These are phyloP conservation scores for Phthorimaea operculella DNA, from an alignment of 1,140 invertebrate species.

Conservation along the genomic window DNA sequence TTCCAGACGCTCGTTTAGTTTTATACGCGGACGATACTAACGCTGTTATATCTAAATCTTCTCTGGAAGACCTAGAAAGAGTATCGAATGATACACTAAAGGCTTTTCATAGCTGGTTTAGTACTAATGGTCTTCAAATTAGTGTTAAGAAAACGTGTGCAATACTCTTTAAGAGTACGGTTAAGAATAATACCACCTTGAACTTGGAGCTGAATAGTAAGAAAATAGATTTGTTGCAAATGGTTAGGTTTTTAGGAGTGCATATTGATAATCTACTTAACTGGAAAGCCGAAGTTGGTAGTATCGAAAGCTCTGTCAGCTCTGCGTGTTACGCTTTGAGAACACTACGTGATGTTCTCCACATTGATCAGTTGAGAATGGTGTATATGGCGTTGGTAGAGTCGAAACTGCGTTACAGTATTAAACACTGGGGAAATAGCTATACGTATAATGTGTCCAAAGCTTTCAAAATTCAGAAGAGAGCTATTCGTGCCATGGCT, in stretches of 20 bases:
- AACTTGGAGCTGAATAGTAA: neutral
- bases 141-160: neutral
- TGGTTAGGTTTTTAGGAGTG: neutral
- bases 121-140: neutral
- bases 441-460: neutral
- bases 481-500: neutral
- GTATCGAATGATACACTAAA: neutral
- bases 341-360: neutral
- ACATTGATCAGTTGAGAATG: neutral
- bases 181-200: neutral
- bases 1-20: neutral
- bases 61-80: neutral
- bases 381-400: neutral
- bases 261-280: neutral
- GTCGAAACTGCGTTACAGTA: neutral
- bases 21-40: neutral
- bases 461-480: neutral
- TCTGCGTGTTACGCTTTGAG: conserved; percentile 6
- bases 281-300: neutral
- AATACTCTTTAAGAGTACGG: conserved; percentile 1
- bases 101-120: neutral
- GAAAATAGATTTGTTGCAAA: neutral
- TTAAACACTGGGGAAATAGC: neutral
- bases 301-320: neutral
- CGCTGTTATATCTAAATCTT: neutral